These are phyloP conservation scores for Coleophora deauratella DNA, from an alignment of 2,888 invertebrate species.

Conservation along the genomic window DNA sequence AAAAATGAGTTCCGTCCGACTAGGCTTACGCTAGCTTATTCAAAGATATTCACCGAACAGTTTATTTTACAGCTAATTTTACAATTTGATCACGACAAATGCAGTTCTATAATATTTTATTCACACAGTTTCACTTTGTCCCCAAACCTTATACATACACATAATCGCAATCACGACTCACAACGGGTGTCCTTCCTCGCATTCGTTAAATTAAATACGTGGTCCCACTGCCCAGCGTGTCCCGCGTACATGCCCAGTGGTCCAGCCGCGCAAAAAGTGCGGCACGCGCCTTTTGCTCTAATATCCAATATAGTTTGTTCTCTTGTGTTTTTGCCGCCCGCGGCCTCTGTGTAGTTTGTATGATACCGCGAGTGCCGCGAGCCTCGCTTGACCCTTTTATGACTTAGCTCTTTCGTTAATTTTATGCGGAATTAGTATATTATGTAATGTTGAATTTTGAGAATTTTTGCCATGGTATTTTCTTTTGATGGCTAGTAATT, in stretches of 20 bases:
- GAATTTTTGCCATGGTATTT: neutral
- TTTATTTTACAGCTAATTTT: too few relatives aligned
- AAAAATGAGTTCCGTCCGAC: too few relatives aligned
- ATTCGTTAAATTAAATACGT: slow-evolving; percentile 45
- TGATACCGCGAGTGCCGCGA: slow-evolving; percentile 43
- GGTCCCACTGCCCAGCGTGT: slow-evolving; percentile 14
- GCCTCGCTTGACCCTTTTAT: slow-evolving; percentile 60
- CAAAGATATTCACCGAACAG: too few relatives aligned
- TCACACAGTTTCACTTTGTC: neutral
- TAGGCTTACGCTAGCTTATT: too few relatives aligned
- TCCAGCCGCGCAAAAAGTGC: slow-evolving; percentile 39
- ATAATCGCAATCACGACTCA: slow-evolving; percentile 7
- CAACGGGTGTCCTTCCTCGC: slow-evolving; percentile 8
- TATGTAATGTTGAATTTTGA: too few relatives aligned
- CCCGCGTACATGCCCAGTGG: slow-evolving; percentile 22
- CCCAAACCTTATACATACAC: slow-evolving; percentile 6
- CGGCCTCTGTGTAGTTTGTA: slow-evolving; percentile 13
- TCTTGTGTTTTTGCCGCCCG: slow-evolving; percentile 53
- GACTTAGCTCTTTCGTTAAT: slow-evolving; percentile 1
- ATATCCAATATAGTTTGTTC: slow-evolving; percentile 70
- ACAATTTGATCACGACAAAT: too few relatives aligned
- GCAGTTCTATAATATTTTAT: too few relatives aligned
- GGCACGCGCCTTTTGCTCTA: slow-evolving; percentile 65
- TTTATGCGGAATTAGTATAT: neutral
- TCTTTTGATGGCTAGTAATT: too few relatives aligned